Evolutionary conservation across 1,140 invertebrate genomes (phyloP), one percentile per base, ranked within the genome.

Genomic region (Aricia agestis): DNA sequence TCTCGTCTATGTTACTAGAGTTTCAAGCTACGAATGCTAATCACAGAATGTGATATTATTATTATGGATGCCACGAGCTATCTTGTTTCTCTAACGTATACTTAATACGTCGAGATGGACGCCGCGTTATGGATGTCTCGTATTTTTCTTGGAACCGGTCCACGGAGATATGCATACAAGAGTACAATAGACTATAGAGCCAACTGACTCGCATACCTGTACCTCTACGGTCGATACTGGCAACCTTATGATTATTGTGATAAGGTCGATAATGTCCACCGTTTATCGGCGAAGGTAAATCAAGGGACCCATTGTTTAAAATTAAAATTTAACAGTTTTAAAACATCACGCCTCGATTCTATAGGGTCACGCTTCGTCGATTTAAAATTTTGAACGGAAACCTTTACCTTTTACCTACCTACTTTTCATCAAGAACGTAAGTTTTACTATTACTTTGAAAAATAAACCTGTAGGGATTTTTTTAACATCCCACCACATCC

Each of bases 121-220:
- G 72, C 76, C 68, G 45, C 13, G 7, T 72, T 73, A 77, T 71
- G 78, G 81, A 82, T 79, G 77, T 76, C 72, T 74, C 74, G 76
- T 81, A 78, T 83, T 81, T 82, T 89, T 89, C 84, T 75, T 71
- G 82, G 82, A 89, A 87, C 84, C 83, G 85, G 85, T 86, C 81
- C 67, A 66, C 68, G 78, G 63, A 75, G 75, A 66, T 74, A 75
- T 69, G 71, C 78, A 79, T 82, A 81, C 74, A 80, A 67, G 52
- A 76, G 61, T 78, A 84, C 81, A 84, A 84, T 83, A 83, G 82
- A 76, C 70, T 83, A 84, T 83, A 83, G 82, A 76, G 69, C 74
- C 71, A 79, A 78, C 76, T 71, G 67, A 71, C 81, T 63, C 19
- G 59, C 59, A 79, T 83, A 80, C 79, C 74, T 83, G 74, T 4